Percentiles rank a stretch among this genome's conserved stretches.
phyloP scores from a whole-genome alignment of 2,113 vertebrate genomes.

The Brienomyrus longianalis region DNA sequence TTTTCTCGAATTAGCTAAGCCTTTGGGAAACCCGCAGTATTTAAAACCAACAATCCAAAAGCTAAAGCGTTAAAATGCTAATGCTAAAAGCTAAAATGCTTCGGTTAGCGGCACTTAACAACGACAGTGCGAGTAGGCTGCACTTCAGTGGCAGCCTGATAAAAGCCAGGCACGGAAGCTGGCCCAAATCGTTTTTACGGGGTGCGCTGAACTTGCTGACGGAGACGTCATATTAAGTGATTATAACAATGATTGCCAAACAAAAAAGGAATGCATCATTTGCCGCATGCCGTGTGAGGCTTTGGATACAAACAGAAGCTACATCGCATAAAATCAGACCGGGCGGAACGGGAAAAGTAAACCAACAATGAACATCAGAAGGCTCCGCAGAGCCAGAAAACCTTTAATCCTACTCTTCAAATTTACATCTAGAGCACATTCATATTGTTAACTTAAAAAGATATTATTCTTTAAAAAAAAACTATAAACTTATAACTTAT shows the following conservation, averaged over 20 bases:
- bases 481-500: neutral
- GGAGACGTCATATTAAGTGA: slow-evolving; percentile 40
- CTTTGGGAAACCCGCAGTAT: neutral
- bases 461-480: neutral
- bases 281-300: neutral
- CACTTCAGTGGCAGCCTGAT: slow-evolving; percentile 25
- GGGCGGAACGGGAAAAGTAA: neutral
- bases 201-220: slow-evolving; percentile 42
- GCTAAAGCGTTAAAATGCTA: slow-evolving; percentile 22
- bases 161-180: slow-evolving; percentile 41
- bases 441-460: neutral
- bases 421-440: neutral
- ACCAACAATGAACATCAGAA: neutral
- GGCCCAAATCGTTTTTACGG: slow-evolving; percentile 36
- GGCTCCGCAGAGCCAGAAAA: neutral
- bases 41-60: neutral
- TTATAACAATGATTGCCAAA: slow-evolving; percentile 32
- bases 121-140: slow-evolving; percentile 27
- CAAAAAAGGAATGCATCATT: slow-evolving; percentile 6
- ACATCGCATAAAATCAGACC: neutral
- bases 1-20: neutral
- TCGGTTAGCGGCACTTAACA: slow-evolving; percentile 29
- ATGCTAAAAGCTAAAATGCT: slow-evolving; percentile 35
- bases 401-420: neutral
- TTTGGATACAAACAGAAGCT: neutral